A percentile compares a stretch with the other conserved stretches of the same genome.
These are phyloP conservation scores for Drosophila jambulina DNA, from an alignment of 1,140 invertebrate species.

Conservation along the genomic window DNA sequence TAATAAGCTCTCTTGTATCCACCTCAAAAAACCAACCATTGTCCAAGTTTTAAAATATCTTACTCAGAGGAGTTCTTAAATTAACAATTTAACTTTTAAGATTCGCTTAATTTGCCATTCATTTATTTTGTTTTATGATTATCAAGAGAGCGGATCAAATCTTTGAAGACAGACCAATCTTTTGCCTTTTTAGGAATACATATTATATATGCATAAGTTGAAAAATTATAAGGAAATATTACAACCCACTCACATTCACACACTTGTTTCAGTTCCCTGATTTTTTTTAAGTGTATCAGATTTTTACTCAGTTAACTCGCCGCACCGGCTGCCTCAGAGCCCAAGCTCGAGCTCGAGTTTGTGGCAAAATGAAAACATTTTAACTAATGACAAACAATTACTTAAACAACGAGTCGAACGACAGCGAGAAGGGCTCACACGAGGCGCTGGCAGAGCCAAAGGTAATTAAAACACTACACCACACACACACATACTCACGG, in stretches of 20 bases:
- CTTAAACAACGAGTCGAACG: conserved; percentile 77
- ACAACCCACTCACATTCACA: no score
- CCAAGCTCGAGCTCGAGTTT: conserved; percentile 5
- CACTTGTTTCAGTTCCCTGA: no score
- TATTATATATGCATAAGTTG: neutral
- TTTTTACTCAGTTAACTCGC: conserved; percentile 6
- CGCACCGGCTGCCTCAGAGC: neutral
- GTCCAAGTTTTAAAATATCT: no score
- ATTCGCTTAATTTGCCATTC: no score
- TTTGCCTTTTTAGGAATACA: no score
- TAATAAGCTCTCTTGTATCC: no score
- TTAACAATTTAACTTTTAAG: no score
- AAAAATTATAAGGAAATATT: neutral
- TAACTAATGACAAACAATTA: conserved; percentile 84
- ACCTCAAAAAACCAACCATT: no score
- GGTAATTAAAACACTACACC: conserved; percentile 76
- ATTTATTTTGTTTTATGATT: no score
- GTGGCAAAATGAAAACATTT: conserved; percentile 79
- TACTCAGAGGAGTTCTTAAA: no score
- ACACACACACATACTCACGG: conserved; percentile 22
- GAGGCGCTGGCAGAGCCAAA: conserved; percentile 51
- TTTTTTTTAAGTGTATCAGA: conserved; percentile 2
- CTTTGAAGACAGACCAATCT: no score
- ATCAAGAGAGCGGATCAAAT: no score
- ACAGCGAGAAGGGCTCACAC: conserved; percentile 32